A percentile compares a stretch with the other conserved stretches of the same genome.
These are phyloP conservation scores for Leucophenga montana DNA, from an alignment of 2,888 invertebrate genomes.

Conservation along the genomic window DNA sequence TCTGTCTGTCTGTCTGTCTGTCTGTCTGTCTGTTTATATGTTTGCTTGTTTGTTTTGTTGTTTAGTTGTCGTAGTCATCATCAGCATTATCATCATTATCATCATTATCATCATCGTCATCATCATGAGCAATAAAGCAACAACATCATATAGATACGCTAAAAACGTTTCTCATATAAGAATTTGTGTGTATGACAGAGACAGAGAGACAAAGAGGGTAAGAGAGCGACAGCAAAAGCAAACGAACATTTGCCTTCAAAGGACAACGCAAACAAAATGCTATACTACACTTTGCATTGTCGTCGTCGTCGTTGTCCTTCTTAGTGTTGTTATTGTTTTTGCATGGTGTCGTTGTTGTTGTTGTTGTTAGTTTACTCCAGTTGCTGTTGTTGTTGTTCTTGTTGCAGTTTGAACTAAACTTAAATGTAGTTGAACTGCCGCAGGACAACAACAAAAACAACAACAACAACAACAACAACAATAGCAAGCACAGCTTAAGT, in stretches of 20 bases:
- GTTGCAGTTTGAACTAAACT: conserved; percentile 16
- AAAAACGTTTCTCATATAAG: too few species aligned
- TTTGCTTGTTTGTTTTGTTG: conserved; percentile 1
- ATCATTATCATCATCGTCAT: not conserved
- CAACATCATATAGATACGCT: not conserved
- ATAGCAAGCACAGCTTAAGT: not conserved
- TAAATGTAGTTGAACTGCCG: conserved; percentile 14
- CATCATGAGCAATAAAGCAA: not conserved
- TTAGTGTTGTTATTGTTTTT: not conserved
- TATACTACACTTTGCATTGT: not conserved
- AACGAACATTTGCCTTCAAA: not conserved
- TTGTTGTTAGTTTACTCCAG: not conserved
- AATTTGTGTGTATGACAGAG: too few species aligned
- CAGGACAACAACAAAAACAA: not conserved
- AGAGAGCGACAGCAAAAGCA: too few species aligned
- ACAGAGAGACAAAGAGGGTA: too few species aligned
- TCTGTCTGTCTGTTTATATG: not conserved
- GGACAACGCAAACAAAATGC: conserved; percentile 1
- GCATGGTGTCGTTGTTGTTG: not conserved
- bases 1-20: not conserved
- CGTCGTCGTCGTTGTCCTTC: not conserved
- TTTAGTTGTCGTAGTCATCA: not conserved
- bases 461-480: not conserved
- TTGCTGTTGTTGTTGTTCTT: conserved; percentile 1
- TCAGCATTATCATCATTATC: not conserved